Base-by-base conservation (phyloP, 2,888 invertebrate genomes). In the Caenorhabditis panamensis region DNA sequence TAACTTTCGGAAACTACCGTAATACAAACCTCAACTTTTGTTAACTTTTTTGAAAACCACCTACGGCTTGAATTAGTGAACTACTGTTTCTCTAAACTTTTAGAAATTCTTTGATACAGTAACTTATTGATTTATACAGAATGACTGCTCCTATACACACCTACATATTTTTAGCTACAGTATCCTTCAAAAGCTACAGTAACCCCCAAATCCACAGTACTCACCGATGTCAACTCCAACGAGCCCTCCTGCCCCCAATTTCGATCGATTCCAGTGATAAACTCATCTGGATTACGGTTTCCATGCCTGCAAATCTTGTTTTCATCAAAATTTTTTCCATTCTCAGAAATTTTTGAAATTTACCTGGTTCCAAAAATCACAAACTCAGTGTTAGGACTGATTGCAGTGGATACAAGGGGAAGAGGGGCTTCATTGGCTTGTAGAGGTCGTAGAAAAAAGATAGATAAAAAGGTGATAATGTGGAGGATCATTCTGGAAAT, bases 211-310 rank as follows among this genome's bases (percentile, higher is more conserved):
- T n/a, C n/a, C n/a, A n/a, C 22, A 36, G 82, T 71, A 37, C 75
- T 71, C 20, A 73, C 73, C 41, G 73, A 73, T 16, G 84, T 86
- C 69, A 86, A 24, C 51, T 62, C 86, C 81, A 67, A 63, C 18
- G 64, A 68, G 66, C 61, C 87, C 82, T 79, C 84, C 77, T 66
- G 78, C 11, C 64, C 85, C 86, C 86, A 86, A 79, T 18, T 67
- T 68, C 63, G 28, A 20, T 63, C 78, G 64, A 67, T 83, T 76
- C 62, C 82, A 11, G 13, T 41, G 22, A 85, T 26, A 44, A 78
- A 82, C 4, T 72, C 51, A 18, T 85, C 86, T 22, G 86, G 85
- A 41, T 86, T 84, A 26, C 87, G 72, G 62, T 86, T 84, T 31
- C 84, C 84, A 58, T 87, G 84, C 47, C 84, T 83, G 3, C 8